Conservation (phyloP, 2,888 invertebrate genomes). For the Euphydryas editha region DNA sequence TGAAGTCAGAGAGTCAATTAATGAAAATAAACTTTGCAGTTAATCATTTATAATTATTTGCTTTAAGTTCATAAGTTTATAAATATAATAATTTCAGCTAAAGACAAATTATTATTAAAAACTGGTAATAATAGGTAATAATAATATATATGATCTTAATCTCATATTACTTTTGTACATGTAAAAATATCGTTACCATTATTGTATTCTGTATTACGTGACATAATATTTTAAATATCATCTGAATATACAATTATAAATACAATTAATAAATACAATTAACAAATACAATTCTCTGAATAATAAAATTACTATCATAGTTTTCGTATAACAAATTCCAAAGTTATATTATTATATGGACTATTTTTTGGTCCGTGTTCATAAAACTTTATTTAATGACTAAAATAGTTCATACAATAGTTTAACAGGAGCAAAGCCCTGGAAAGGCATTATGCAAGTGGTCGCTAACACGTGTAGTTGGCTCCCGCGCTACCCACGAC, state of each 20-base stretch:
- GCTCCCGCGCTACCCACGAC: constrained; percentile 62
- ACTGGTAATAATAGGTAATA: too few species aligned
- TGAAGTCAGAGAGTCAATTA: not conserved
- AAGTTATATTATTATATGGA: not conserved
- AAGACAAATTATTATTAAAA: too few species aligned
- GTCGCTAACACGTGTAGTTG: constrained; percentile 73
- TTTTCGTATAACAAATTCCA: not conserved
- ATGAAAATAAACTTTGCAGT: too few species aligned
- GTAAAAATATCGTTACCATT: too few species aligned
- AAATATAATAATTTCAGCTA: not conserved
- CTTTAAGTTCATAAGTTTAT: not conserved
- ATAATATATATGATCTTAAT: too few species aligned
- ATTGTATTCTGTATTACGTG: too few species aligned
- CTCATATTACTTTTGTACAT: too few species aligned
- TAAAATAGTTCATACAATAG: constrained; percentile 7
- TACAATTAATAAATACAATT: too few species aligned
- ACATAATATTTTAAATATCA: too few species aligned
- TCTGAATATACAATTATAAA: too few species aligned
- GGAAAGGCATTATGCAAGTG: constrained; percentile 73
- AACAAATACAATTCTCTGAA: not conserved
- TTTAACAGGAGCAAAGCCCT: constrained; percentile 57
- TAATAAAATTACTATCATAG: not conserved
- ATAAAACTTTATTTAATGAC: not conserved
- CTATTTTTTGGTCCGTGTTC: not conserved
- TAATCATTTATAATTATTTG: too few species aligned